Percentiles rank a stretch among this genome's conserved stretches.
Evolutionary conservation across 2,888 invertebrate species (phyloP).

Genomic region (Notocelia uddmanniana): DNA sequence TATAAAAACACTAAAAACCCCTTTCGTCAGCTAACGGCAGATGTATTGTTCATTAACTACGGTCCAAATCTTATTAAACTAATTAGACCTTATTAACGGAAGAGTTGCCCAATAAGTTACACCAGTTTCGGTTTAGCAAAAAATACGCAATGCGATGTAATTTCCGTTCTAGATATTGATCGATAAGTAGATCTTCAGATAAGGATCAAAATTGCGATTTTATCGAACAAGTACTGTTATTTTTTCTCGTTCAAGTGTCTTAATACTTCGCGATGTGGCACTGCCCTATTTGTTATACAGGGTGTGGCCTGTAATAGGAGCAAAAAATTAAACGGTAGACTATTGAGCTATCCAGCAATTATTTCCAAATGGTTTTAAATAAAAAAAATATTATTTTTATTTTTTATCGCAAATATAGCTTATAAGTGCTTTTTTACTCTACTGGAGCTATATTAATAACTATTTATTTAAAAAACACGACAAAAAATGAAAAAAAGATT

Average conservation of each 20-base stretch:
- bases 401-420: no score
- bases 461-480: no score
- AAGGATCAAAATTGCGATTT: slow-evolving; percentile 5
- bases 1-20: not conserved
- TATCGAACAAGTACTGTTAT: not conserved
- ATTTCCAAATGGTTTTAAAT: no score
- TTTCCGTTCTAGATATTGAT: slow-evolving; percentile 38
- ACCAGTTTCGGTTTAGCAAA: slow-evolving; percentile 30
- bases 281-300: no score
- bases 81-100: slow-evolving; percentile 31
- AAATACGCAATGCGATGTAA: slow-evolving; percentile 28
- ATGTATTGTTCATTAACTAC: slow-evolving; percentile 21
- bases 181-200: slow-evolving; percentile 32
- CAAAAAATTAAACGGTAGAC: no score
- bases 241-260: not conserved
- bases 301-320: no score
- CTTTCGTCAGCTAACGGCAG: not conserved
- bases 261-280: no score
- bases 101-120: slow-evolving; percentile 21
- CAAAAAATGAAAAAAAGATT: no score
- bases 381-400: no score
- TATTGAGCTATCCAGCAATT: no score
- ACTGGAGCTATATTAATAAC: no score
- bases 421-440: no score
- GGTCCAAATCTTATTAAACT: slow-evolving; percentile 30